These are phyloP conservation scores for Hermaeophaga mercurialis DNA, from an alignment of 2,888 invertebrate species.

Conservation along the genomic window DNA sequence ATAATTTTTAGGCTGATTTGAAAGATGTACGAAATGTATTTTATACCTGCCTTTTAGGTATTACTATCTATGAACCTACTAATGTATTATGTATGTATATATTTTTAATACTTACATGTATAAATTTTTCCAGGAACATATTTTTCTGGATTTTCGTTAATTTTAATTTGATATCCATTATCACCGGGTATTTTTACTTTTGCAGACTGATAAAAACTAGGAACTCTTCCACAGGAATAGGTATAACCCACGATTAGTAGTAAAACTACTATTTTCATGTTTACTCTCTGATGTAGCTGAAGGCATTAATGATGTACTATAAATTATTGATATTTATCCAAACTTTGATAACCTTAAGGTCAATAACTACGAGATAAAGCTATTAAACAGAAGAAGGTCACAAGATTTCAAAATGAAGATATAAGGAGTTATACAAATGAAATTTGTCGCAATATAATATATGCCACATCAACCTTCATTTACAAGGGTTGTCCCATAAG, in stretches of 20 bases:
- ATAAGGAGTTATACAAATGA: too few relatives aligned
- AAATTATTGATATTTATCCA: background rate
- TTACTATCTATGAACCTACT: too few relatives aligned
- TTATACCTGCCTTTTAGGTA: too few relatives aligned
- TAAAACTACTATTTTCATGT: constrained; percentile 22
- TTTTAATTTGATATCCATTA: constrained; percentile 82
- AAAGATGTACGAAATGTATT: too few relatives aligned
- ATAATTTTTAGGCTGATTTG: too few relatives aligned
- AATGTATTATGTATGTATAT: too few relatives aligned
- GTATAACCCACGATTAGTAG: constrained; percentile 20
- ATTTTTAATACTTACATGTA: constrained; percentile 65
- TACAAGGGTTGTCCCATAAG: too few relatives aligned
- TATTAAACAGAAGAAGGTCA: too few relatives aligned
- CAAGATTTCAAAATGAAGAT: too few relatives aligned
- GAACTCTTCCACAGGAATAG: constrained; percentile 49
- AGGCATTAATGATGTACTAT: background rate
- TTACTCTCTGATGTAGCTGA: background rate
- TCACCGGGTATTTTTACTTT: constrained; percentile 73
- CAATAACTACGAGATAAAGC: background rate
- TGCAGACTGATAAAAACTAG: constrained; percentile 57
- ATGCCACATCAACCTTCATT: too few relatives aligned
- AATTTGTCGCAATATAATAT: too few relatives aligned
- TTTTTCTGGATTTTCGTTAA: constrained; percentile 79
- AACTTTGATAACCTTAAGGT: constrained; percentile 3
- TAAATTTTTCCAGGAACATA: constrained; percentile 85